Evolutionary conservation across 1,140 invertebrate species (phyloP).

Genomic region (Metopolophium dirhodum): DNA sequence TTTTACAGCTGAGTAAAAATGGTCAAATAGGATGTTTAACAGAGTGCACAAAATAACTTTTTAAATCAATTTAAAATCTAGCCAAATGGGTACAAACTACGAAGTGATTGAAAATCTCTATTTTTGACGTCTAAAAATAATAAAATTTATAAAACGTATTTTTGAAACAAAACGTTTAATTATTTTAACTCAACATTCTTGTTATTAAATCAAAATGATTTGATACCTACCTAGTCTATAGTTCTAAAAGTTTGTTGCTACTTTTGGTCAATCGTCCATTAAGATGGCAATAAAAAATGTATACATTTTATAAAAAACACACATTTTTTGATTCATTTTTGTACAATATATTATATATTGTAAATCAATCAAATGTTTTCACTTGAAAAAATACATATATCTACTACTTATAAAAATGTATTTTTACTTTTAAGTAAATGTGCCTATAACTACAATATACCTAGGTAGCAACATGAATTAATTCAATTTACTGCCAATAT

Average conservation of each 20-base stretch:
- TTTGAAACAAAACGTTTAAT: background rate
- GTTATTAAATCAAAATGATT: background rate
- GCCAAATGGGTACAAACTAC: background rate
- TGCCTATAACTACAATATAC: too few relatives aligned
- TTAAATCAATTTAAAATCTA: background rate
- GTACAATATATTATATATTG: background rate
- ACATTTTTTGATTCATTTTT: background rate
- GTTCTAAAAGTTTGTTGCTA: background rate
- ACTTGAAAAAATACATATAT: background rate
- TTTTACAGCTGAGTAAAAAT: background rate
- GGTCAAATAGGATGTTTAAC: background rate
- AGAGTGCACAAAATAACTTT: background rate
- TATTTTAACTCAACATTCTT: background rate
- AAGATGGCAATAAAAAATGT: too few relatives aligned
- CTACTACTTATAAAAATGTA: background rate
- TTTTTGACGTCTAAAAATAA: background rate
- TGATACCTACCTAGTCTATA: background rate
- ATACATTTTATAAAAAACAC: background rate
- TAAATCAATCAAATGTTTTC: background rate
- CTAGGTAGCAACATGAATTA: background rate
- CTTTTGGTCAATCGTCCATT: background rate
- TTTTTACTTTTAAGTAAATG: background rate
- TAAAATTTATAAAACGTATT: background rate
- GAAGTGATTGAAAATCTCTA: background rate
- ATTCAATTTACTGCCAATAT: background rate